Conservation (phyloP, 1,140 invertebrate genomes). For the Drosophila persimilis region DNA sequence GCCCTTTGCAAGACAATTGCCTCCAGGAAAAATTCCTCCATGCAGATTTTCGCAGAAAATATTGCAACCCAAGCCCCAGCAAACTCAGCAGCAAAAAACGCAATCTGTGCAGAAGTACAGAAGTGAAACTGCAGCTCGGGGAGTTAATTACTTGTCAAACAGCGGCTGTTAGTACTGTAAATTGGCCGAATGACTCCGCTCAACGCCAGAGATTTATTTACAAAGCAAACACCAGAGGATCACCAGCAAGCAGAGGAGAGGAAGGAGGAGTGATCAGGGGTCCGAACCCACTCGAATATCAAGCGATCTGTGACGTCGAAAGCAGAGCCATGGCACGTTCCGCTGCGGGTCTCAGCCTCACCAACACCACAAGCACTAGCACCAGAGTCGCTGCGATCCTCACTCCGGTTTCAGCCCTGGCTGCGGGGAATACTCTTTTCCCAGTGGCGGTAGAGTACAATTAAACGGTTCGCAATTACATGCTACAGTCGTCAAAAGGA, state of each 20-base stretch:
- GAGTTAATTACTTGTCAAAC: constrained; percentile 78
- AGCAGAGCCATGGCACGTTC: constrained; percentile 64
- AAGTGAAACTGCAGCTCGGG: constrained; percentile 33
- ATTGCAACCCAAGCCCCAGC: constrained; percentile 8
- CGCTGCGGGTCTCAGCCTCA: constrained; percentile 6
- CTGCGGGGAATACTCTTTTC: constrained; percentile 35
- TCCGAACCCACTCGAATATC: constrained; percentile 53
- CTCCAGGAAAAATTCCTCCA: neutral
- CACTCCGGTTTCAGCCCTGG: constrained; percentile 45
- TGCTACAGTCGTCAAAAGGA: constrained; percentile 22
- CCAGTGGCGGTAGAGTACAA: constrained; percentile 39
- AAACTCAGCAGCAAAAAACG: neutral
- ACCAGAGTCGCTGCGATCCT: too few species aligned
- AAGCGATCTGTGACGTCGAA: constrained; percentile 77
- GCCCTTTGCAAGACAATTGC: neutral
- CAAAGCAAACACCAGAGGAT: constrained; percentile 66
- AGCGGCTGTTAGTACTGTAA: constrained; percentile 67
- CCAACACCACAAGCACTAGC: neutral
- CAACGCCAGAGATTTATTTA: constrained; percentile 65
- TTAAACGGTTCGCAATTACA: constrained; percentile 63
- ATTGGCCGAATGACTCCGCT: constrained; percentile 66
- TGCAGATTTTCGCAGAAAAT: neutral
- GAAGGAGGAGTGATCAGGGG: neutral
- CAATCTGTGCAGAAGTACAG: constrained; percentile 24
- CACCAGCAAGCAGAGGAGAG: neutral